Evolutionary conservation across 1,140 invertebrate species (phyloP).

Genomic region (Glossosoma conforme): DNA sequence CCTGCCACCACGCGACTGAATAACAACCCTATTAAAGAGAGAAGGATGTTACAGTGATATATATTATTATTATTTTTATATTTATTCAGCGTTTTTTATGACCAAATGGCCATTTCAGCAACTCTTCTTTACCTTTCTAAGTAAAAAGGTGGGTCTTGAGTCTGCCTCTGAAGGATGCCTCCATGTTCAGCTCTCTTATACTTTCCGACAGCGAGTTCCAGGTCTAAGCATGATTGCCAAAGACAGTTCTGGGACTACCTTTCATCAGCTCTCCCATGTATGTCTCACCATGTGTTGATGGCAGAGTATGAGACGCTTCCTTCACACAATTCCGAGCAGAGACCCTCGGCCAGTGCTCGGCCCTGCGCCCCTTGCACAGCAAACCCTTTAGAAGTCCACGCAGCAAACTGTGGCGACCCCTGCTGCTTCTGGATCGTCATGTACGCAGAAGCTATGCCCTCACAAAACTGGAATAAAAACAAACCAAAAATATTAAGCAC

Average conservation of each 20-base stretch:
- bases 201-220: too few relatives aligned
- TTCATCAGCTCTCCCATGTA: background rate
- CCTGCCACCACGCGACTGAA: too few relatives aligned
- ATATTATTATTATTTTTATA: too few relatives aligned
- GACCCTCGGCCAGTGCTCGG: slow-evolving; percentile 49
- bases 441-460: slow-evolving; percentile 55
- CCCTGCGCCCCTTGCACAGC: slow-evolving; percentile 47
- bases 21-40: too few relatives aligned
- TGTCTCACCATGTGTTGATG: slow-evolving; percentile 16
- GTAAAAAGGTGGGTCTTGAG: too few relatives aligned
- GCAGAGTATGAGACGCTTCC: slow-evolving; percentile 14
- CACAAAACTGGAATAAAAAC: slow-evolving; percentile 50
- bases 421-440: slow-evolving; percentile 52
- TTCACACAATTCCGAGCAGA: slow-evolving; percentile 35
- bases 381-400: slow-evolving; percentile 52
- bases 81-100: too few relatives aligned
- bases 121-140: too few relatives aligned
- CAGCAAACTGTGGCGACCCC: slow-evolving; percentile 36
- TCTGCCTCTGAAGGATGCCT: too few relatives aligned
- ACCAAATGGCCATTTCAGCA: too few relatives aligned
- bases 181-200: too few relatives aligned
- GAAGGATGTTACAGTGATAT: background rate
- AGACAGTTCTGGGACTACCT: background rate
- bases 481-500: too few relatives aligned
- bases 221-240: too few relatives aligned